phyloP scores from a whole-genome alignment of 2,797 vertebrate genomes.

The Lophius americanus region DNA sequence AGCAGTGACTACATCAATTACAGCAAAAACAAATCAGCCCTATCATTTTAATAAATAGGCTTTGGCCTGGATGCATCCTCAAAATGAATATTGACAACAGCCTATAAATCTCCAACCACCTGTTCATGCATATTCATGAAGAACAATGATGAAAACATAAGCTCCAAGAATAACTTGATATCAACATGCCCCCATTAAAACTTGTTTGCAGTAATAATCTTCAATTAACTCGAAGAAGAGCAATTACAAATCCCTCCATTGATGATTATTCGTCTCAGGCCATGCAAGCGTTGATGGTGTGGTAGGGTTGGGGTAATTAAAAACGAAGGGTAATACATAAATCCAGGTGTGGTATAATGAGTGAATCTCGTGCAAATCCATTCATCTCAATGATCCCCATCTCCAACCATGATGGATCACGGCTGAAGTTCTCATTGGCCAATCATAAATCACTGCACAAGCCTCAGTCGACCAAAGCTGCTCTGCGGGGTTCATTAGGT shows the following conservation, averaged over 20 bases:
- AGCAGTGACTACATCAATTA: not conserved
- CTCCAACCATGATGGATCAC: slow-evolving; percentile 67
- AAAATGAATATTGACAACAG: slow-evolving; percentile 29
- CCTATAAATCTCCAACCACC: slow-evolving; percentile 34
- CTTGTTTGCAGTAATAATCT: slow-evolving; percentile 59
- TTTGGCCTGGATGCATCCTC: not conserved
- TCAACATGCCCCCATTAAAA: slow-evolving; percentile 42
- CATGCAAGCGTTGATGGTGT: slow-evolving; percentile 61
- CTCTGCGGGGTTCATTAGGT: slow-evolving; percentile 40
- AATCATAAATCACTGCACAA: slow-evolving; percentile 58
- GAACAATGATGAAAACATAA: slow-evolving; percentile 36
- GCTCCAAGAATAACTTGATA: slow-evolving; percentile 34
- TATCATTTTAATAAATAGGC: slow-evolving; percentile 4
- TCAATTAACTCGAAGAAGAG: slow-evolving; percentile 61
- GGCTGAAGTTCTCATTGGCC: slow-evolving; percentile 49
- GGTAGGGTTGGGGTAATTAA: slow-evolving; percentile 67
- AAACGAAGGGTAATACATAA: slow-evolving; percentile 60
- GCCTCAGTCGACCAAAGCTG: slow-evolving; percentile 26
- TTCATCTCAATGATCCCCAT: slow-evolving; percentile 73
- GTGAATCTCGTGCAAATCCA: slow-evolving; percentile 55
- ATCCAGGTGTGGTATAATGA: slow-evolving; percentile 64
- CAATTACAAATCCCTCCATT: slow-evolving; percentile 65
- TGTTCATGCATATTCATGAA: slow-evolving; percentile 35
- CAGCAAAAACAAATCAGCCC: not conserved
- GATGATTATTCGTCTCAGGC: slow-evolving; percentile 65